A percentile compares a stretch with the other conserved stretches of the same genome.
phyloP scores from a whole-genome alignment of 23 tunicate species.

The Diplosoma virens region DNA sequence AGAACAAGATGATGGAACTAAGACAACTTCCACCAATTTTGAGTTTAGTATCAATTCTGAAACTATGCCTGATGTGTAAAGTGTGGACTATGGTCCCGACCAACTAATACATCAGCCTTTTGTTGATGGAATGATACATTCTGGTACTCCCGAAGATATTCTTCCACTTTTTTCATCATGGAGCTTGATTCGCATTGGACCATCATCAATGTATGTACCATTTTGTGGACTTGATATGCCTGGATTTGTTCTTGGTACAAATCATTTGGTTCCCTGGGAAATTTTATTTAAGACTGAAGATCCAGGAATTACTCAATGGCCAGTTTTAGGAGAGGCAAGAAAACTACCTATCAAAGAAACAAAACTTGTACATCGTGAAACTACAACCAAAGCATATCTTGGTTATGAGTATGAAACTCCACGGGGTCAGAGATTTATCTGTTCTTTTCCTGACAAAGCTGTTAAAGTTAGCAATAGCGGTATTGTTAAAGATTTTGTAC shows the following conservation, averaged over 20 bases:
- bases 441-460: constrained; percentile 81
- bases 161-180: constrained; percentile 86
- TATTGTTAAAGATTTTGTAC: constrained; percentile 55
- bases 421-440: constrained; percentile 93
- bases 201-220: constrained; percentile 50
- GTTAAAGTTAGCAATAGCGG: constrained; percentile 81
- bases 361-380: constrained; percentile 52
- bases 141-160: constrained; percentile 57
- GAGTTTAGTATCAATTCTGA: constrained; percentile 84
- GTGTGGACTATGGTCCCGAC: constrained; percentile 30
- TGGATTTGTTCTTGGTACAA: constrained; percentile 84
- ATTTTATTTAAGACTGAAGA: constrained; percentile 55
- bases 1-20: constrained; percentile 24
- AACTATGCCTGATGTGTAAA: constrained; percentile 66
- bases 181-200: constrained; percentile 63
- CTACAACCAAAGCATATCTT: constrained; percentile 65
- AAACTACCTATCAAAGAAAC: constrained; percentile 57
- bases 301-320: constrained; percentile 73
- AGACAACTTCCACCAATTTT: constrained; percentile 45
- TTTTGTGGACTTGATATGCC: constrained; percentile 85
- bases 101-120: constrained; percentile 12
- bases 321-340: constrained; percentile 76
- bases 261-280: constrained; percentile 84
- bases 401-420: constrained; percentile 98
- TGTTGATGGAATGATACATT: constrained; percentile 88